Conservation (phyloP, 1,140 invertebrate species). For the Zaprionus taronus region DNA sequence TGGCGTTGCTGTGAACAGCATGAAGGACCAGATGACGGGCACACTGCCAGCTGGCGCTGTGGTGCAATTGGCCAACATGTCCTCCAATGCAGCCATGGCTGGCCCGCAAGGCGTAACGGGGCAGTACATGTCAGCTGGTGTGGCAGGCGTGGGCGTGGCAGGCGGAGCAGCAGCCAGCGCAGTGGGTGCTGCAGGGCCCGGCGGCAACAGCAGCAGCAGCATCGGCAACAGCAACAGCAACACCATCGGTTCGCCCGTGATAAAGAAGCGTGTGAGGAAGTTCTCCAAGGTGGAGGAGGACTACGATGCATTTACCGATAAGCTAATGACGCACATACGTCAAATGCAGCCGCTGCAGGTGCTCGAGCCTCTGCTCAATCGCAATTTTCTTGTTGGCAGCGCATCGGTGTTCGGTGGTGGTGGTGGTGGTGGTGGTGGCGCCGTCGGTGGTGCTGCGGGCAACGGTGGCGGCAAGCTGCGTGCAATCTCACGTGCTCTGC, state of each 20-base stretch:
- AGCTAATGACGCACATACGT: conserved; percentile 92
- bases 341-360: conserved; percentile 93
- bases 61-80: conserved; percentile 51
- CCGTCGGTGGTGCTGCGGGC: not conserved
- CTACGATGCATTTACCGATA: conserved; percentile 95
- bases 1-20: conserved; percentile 1
- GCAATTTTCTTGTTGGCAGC: conserved; percentile 87
- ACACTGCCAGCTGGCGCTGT: conserved; percentile 54
- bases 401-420: conserved; percentile 85
- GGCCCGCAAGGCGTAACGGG: conserved; percentile 11
- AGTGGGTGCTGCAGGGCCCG: too few species aligned
- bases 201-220: not conserved
- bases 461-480: conserved; percentile 52
- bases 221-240: not conserved
- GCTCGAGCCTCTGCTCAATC: conserved; percentile 93
- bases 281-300: conserved; percentile 95
- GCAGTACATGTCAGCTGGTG: not conserved
- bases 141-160: not conserved
- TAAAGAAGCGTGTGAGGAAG: conserved; percentile 90
- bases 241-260: conserved; percentile 45
- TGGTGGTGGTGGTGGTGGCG: conserved; percentile 76
- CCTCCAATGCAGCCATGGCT: conserved; percentile 22
- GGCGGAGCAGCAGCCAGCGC: too few species aligned
- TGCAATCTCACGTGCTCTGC: conserved; percentile 37
- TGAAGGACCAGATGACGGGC: conserved; percentile 52